A percentile compares a stretch with the other conserved stretches of the same genome.
Conservation (phyloP, 2,113 vertebrate genomes). For the Eonycteris spelaea region DNA sequence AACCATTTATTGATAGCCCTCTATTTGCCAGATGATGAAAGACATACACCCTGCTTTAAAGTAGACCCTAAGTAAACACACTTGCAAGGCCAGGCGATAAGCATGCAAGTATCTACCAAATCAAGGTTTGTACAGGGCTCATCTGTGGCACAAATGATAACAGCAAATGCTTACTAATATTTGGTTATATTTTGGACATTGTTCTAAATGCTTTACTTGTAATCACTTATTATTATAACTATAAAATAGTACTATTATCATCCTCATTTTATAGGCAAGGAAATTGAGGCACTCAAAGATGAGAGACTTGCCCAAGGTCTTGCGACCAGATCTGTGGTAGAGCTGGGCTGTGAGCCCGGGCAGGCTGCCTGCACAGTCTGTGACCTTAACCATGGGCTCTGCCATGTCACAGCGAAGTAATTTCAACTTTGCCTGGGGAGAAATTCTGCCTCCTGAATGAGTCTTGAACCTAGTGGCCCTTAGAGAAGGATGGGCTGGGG, state of each 20-base stretch:
- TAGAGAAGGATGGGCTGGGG: not conserved
- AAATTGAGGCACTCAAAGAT: not conserved
- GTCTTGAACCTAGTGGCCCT: not conserved
- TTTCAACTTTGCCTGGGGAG: not conserved
- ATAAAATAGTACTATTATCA: not conserved
- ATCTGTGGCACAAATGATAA: not conserved
- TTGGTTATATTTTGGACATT: not conserved
- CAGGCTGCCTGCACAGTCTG: not conserved
- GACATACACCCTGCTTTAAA: not conserved
- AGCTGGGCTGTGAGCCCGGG: not conserved
- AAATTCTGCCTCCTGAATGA: not conserved
- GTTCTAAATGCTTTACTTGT: not conserved
- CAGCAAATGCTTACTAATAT: not conserved
- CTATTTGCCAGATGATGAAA: not conserved
- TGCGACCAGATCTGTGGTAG: not conserved
- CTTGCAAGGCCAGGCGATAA: not conserved
- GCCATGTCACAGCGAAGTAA: not conserved
- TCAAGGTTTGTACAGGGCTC: not conserved
- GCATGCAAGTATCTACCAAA: not conserved
- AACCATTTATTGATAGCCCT: not conserved
- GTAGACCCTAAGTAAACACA: not conserved
- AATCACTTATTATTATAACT: not conserved
- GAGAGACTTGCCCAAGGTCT: not conserved
- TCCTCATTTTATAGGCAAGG: not conserved
- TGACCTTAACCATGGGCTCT: not conserved